Base-by-base conservation (phyloP, 2,797 vertebrate species). In the Karalla daura region DNA sequence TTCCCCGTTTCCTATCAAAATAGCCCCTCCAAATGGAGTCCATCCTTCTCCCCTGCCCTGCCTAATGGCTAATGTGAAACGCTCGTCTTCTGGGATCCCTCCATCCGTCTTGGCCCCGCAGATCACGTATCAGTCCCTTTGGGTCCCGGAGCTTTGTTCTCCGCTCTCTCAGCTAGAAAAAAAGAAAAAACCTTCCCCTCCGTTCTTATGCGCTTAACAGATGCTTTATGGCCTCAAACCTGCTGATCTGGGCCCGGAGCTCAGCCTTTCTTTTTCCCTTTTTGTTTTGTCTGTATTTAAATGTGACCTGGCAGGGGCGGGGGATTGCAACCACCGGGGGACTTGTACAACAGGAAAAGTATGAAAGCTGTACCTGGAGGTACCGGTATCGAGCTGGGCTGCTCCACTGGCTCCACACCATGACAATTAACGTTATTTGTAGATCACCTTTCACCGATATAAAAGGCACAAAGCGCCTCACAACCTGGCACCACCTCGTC, bases 151-250 rank as follows among this genome's bases (percentile, higher is more conserved):
- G 76, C 85, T 91, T 87, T 86, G 87, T 85, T 63, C 67, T 47
- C 52, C 32, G n/a, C 60, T 21, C 58, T 61, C 67, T 74, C 61
- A 75, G n/a, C n/a, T n/a, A n/a, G n/a, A n/a, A n/a, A n/a, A n/a
- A n/a, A n/a, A n/a, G n/a, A n/a, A n/a, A n/a, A n/a, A 84, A 65
- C 50, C 65, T 24, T 63, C 27, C 1, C 47, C 64, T 74, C n/a
- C 74, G 10, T 75, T 84, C 78, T 81, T 84, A 90, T 88, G 87
- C 77, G 87, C 84, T 86, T 88, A 90, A 84, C 88, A 91, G 89
- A 92, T 88, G 86, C 86, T 81, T 50, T n/a, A n/a, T 20, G n/a
- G 80, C 63, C 66, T 77, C 76, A 58, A 69, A 76, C 83, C 74
- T 70, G 81, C 63, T 78, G 58, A 78, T 78, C 70, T 66, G 66